phyloP scores from a whole-genome alignment of 1,140 invertebrate genomes.

The Lineus longissimus region DNA sequence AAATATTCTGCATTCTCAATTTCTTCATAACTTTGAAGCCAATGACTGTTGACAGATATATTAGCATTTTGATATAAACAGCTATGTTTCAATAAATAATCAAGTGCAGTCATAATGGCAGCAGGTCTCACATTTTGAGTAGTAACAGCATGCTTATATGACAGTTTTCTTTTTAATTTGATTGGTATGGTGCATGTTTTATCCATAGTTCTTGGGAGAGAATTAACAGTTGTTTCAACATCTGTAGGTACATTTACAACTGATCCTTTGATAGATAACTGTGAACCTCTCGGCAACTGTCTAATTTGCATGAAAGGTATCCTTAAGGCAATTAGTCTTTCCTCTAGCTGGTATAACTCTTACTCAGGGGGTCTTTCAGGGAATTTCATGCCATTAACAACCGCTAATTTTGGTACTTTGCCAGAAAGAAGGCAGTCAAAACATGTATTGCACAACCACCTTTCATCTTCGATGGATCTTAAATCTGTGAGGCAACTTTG shows the following conservation, averaged over 20 bases:
- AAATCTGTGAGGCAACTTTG: constrained; percentile 9
- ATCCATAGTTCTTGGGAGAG: constrained; percentile 16
- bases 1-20: background rate
- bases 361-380: constrained; percentile 17
- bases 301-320: constrained; percentile 30
- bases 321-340: constrained; percentile 19
- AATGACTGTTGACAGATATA: constrained; percentile 14
- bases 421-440: constrained; percentile 8
- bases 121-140: constrained; percentile 19
- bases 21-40: background rate
- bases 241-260: constrained; percentile 26
- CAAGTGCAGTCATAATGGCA: constrained; percentile 2
- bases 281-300: constrained; percentile 15
- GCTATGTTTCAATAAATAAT: constrained; percentile 12
- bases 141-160: constrained; percentile 16
- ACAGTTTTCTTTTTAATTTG: constrained; percentile 19
- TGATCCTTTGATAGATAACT: constrained; percentile 18
- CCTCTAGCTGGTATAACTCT: constrained; percentile 20
- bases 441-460: constrained; percentile 23
- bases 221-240: constrained; percentile 22
- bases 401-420: constrained; percentile 17
- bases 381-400: constrained; percentile 20
- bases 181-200: constrained; percentile 16
- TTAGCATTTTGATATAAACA: constrained; percentile 14
- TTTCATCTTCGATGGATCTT: constrained; percentile 7